Base-by-base conservation (phyloP, 1,140 invertebrate species). In the Muscidifurax raptorellus region DNA sequence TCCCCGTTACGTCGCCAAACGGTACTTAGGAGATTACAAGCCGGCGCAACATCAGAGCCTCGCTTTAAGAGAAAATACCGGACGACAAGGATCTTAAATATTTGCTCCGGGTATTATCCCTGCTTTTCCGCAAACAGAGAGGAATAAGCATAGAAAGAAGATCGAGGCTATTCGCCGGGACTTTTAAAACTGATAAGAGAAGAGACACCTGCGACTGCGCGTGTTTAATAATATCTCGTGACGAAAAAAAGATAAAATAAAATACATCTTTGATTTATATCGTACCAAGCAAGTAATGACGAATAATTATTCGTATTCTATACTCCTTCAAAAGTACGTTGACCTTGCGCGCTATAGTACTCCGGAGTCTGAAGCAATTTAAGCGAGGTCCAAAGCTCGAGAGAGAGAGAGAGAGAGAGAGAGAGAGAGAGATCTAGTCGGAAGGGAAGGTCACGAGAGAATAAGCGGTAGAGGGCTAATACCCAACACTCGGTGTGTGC, bases 11-110 rank as follows among this genome's bases (percentile, higher is more conserved):
- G 10, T 27, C 67, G 28, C 12, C 71, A n/a, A 44, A 47, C 18
- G 36, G 15, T 78, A 78, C 76, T 78, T 64, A 64, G 18, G 47
- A 30, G 76, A 78, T 78, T 78, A 78, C 25, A 64, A 78, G 15
- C n/a, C 13, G 15, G n/a, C 6, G n/a, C 22, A 47, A 47, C 40
- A 76, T 76, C 40, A 47, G n/a, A n/a, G 5, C 22, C 22, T 18
- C n/a, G 74, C 72, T 40, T 12, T 44, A 74, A 74, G n/a, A 74
- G 32, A 74, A 74, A 74, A 74, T 25, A 40, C 72, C n/a, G 36
- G 7, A 36, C n/a, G 72, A 74, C 75, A 32, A 77, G 44, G 44
- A 59, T 28, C 32, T 75, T 75, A 40, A 75, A 75, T 25, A 44
- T 44, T 75, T 75, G 36, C 36, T 44, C 32, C 22, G 25, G 72